Base-by-base conservation (phyloP, 2,797 vertebrate species). In the Dromococcyx pavoninus region DNA sequence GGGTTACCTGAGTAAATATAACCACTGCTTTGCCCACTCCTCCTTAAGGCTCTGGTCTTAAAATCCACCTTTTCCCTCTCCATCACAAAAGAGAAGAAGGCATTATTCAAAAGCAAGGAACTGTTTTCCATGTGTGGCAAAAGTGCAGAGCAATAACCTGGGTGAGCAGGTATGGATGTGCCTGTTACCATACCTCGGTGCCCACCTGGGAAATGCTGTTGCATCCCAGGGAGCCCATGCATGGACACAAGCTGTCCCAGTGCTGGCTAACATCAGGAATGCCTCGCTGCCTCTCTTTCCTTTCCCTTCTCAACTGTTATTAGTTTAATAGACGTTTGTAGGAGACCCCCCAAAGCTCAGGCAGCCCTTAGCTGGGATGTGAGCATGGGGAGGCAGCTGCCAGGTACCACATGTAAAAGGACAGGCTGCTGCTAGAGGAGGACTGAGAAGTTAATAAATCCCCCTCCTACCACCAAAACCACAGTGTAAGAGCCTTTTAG, bases 171-270 rank as follows among this genome's bases (percentile, higher is more conserved):
- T 27, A 60, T 0, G 0, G 86, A 60, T 28, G 48, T 30, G 64
- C 41, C 75, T 30, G 21, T 16, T 78, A 46, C 48, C 7, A 11
- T 35, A 28, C 33, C 43, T 39, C 43, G 24, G 35, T 48, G n/a
- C 30, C 53, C 53, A 30, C 2, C 2, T 7, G 65, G 88, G 66
- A 78, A 72, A 69, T 35, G 43, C 27, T 41, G 22, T 18, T 1
- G 1, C 37, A n/a, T 57, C 8, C 46, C 44, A 5, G 7, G 54
- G 64, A 91, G 50, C 30, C 46, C 21, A 62, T 0, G 0, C 19
- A 5, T 1, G 50, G 54, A 37, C 3, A 5, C 13, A 48, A 84
- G n/a, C 65, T 32, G 25, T 25, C 7, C 57, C 2, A 3, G 18
- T 17, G 50, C 30, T 7, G 11, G n/a, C 39, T 57, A 17, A 32